Evolutionary conservation across 2,888 invertebrate genomes (phyloP).

Genomic region (Yponomeuta cagnagella): DNA sequence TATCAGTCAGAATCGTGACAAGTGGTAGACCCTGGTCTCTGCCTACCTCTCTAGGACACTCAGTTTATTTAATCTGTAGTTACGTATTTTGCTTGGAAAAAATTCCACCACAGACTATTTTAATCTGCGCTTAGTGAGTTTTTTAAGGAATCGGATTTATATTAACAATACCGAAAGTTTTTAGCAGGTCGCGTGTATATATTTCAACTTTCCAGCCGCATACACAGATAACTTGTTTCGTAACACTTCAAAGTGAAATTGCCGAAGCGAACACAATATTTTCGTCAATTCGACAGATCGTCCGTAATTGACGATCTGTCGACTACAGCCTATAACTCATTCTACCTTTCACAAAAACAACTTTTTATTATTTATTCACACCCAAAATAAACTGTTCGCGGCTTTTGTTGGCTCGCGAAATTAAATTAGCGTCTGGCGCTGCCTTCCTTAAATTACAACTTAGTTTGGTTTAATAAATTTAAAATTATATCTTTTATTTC

Average conservation of each 20-base stretch:
- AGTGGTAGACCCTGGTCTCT: too few relatives aligned
- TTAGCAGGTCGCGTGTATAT: too few relatives aligned
- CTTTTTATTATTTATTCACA: conserved; percentile 34
- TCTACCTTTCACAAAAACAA: conserved; percentile 29
- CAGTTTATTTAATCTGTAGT: too few relatives aligned
- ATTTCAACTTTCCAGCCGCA: not conserved
- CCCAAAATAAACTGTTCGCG: conserved; percentile 30
- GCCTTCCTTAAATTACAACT: not conserved
- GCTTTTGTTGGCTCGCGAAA: conserved; percentile 26
- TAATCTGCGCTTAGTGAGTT: too few relatives aligned
- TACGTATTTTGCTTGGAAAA: too few relatives aligned
- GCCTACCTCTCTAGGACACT: too few relatives aligned
- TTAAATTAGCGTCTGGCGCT: conserved; percentile 16
- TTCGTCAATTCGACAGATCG: conserved; percentile 26
- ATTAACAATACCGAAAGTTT: too few relatives aligned
- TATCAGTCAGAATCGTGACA: too few relatives aligned
- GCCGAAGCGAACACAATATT: conserved; percentile 27
- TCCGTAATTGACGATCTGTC: conserved; percentile 35
- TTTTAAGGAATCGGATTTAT: too few relatives aligned
- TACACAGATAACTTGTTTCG: not conserved
- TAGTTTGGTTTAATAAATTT: not conserved
- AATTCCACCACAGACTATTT: too few relatives aligned
- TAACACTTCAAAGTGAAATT: not conserved
- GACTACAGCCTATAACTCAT: conserved; percentile 38
- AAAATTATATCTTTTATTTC: not conserved